Evolutionary conservation across 2,888 invertebrate species (phyloP).

Genomic region (Leptopilina drosophilae): DNA sequence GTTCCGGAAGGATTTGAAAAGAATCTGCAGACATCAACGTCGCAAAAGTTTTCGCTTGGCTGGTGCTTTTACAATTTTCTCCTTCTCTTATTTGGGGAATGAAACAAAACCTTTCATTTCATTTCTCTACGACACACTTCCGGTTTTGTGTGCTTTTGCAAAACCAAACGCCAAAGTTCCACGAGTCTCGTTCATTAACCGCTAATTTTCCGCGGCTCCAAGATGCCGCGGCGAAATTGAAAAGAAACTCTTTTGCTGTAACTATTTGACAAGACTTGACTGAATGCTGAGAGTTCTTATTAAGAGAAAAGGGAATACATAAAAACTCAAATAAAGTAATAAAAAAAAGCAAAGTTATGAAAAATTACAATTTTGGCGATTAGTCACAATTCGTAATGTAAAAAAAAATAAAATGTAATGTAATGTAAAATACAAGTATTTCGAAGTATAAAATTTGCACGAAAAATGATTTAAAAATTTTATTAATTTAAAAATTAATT

Average conservation of each 20-base stretch:
- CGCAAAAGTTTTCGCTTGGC: conserved; percentile 23
- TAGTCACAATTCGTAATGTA: too few relatives aligned
- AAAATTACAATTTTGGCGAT: too few relatives aligned
- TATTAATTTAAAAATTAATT: too few relatives aligned
- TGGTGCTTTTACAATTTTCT: conserved; percentile 28
- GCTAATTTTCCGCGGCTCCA: conserved; percentile 27
- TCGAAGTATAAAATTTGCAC: too few relatives aligned
- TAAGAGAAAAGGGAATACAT: background rate
- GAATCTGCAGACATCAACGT: conserved; percentile 33
- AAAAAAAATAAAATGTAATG: too few relatives aligned
- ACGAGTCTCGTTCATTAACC: conserved; percentile 35
- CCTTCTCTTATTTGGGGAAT: background rate
- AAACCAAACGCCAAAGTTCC: conserved; percentile 27
- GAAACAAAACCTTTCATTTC: conserved; percentile 34
- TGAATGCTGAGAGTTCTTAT: background rate
- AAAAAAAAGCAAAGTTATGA: too few relatives aligned
- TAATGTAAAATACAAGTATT: too few relatives aligned
- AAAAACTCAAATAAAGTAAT: background rate
- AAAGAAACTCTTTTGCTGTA: conserved; percentile 21
- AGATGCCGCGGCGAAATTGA: conserved; percentile 20
- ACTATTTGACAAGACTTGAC: conserved; percentile 23
- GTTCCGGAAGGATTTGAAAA: conserved; percentile 34
- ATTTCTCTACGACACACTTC: conserved; percentile 38
- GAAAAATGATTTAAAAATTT: too few relatives aligned
- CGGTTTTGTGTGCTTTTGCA: conserved; percentile 27